A percentile compares a stretch with the other conserved stretches of the same genome.
Evolutionary conservation across 1,140 invertebrate species (phyloP).

Genomic region (Acyrthosiphon pisum): DNA sequence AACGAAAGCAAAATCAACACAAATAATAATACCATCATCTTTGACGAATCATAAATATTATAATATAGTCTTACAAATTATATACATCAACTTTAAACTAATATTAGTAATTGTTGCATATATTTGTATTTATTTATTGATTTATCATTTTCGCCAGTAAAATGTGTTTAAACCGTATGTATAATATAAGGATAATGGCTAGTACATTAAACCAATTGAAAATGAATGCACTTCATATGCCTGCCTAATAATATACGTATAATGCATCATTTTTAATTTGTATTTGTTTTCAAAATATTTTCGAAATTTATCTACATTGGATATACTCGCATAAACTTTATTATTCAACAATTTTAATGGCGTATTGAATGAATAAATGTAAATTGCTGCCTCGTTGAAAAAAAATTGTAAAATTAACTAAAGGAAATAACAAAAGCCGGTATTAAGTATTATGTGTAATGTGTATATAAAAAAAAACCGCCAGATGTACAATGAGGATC

Average conservation of each 20-base stretch:
- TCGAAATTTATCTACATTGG: not conserved
- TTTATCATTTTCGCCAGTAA: not conserved
- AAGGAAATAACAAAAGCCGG: not conserved
- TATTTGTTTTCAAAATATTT: not conserved
- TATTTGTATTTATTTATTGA: no score
- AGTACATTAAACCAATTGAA: not conserved
- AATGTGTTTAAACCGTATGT: not conserved
- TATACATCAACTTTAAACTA: not conserved
- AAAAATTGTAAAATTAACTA: not conserved
- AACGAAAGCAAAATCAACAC: not conserved
- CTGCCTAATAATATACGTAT: not conserved
- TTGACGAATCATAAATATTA: not conserved
- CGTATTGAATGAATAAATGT: not conserved
- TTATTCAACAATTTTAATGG: not conserved
- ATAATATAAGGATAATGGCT: not conserved
- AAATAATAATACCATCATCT: not conserved
- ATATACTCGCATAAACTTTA: not conserved
- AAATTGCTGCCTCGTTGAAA: not conserved
- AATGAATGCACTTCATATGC: not conserved
- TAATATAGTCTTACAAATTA: not conserved
- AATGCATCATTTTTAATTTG: not conserved
- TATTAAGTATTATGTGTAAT: not conserved
- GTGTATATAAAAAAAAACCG: not conserved
- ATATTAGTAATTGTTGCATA: no score
- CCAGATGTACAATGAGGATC: slow-evolving; percentile 4